Evolutionary conservation across 2,113 vertebrate genomes (phyloP).

Genomic region (Ophiodon elongatus): DNA sequence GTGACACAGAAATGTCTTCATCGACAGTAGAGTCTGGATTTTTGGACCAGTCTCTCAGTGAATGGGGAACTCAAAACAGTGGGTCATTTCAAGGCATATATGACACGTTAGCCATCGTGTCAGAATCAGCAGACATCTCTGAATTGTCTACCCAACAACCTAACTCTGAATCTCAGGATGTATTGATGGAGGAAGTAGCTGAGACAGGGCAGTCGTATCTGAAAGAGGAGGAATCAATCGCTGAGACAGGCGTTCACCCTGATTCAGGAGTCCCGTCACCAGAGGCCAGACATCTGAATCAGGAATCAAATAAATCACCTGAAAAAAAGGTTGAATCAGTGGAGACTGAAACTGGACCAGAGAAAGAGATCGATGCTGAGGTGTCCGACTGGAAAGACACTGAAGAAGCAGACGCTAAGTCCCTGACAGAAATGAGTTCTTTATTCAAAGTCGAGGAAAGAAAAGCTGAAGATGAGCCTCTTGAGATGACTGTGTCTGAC

Average conservation of each 20-base stretch:
- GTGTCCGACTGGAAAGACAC: not conserved
- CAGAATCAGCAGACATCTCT: constrained; percentile 12
- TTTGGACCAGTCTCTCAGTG: constrained; percentile 26
- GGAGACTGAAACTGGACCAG: not conserved
- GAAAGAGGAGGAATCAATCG: not conserved
- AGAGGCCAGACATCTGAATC: not conserved
- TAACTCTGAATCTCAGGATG: constrained; percentile 11
- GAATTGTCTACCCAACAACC: not conserved
- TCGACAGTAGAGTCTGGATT: constrained; percentile 47
- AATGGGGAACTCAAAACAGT: constrained; percentile 3
- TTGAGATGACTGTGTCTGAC: not conserved
- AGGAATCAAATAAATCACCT: not conserved
- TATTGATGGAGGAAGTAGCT: not conserved
- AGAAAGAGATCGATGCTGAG: not conserved
- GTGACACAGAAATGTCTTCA: constrained; percentile 42
- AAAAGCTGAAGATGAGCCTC: constrained; percentile 4
- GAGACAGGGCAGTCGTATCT: not conserved
- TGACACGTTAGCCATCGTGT: not conserved
- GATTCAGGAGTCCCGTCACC: not conserved
- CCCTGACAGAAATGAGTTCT: not conserved
- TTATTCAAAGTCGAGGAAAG: not conserved
- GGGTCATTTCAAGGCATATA: constrained; percentile 1
- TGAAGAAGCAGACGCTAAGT: not conserved
- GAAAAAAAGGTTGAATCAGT: constrained; percentile 1
- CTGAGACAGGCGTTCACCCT: not conserved